phyloP scores from a whole-genome alignment of 23 tunicate species.

The Halocynthia roretzi region DNA sequence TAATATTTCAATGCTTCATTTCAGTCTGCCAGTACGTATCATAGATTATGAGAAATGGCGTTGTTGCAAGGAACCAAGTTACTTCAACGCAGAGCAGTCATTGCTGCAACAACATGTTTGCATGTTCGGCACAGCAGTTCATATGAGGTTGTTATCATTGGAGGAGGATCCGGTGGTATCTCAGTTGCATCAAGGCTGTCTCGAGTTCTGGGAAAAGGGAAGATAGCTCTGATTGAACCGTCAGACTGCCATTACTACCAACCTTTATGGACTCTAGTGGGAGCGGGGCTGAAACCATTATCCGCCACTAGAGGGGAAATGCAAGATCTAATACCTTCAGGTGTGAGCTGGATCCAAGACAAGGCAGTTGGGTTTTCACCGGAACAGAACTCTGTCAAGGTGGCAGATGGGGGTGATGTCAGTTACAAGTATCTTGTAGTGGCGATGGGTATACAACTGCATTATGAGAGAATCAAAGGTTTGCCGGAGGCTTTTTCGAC shows the following conservation, averaged over 20 bases:
- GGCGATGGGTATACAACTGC: conserved; percentile 72
- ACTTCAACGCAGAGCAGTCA: too few relatives aligned
- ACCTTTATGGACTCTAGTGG: conserved; percentile 96
- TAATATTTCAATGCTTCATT: too few relatives aligned
- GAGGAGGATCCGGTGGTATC: conserved; percentile 94
- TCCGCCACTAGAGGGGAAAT: conserved; percentile 45
- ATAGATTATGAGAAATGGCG: too few relatives aligned
- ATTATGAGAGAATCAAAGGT: conserved; percentile 82
- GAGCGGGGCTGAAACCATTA: conserved; percentile 81
- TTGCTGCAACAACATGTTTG: too few relatives aligned
- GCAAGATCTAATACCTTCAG: conserved; percentile 72
- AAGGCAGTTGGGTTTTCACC: conserved; percentile 58
- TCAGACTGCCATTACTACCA: conserved; percentile 84
- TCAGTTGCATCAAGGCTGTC: conserved; percentile 76
- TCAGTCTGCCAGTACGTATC: too few relatives aligned
- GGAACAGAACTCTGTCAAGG: conserved; percentile 51
- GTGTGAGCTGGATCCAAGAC: conserved; percentile 67
- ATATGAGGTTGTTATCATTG: conserved; percentile 88
- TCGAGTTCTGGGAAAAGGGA: conserved; percentile 61
- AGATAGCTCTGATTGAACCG: conserved; percentile 85
- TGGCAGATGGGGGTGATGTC: conserved; percentile 52
- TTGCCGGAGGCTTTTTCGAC: conserved; percentile 83
- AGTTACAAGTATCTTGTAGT: conserved; percentile 82
- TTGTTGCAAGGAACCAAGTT: too few relatives aligned
- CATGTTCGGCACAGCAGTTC: conserved; percentile 15